Percentiles rank a stretch among this genome's conserved stretches.
Conservation (phyloP, 2,797 vertebrate species). For the Huso huso region DNA sequence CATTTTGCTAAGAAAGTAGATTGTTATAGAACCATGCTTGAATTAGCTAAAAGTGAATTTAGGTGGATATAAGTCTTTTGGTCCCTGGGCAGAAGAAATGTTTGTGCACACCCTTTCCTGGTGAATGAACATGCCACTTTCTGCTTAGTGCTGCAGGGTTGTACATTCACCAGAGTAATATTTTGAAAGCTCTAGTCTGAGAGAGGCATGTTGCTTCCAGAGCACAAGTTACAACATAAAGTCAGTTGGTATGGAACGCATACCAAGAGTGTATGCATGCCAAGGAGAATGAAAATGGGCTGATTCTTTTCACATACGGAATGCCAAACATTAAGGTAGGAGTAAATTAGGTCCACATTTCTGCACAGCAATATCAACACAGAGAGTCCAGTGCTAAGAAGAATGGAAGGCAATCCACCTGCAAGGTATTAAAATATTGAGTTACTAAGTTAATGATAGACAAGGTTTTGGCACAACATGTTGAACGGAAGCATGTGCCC, state of each 20-base stretch:
- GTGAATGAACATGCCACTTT: conserved; percentile 1
- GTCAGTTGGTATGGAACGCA: background rate
- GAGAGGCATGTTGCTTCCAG: conserved; percentile 32
- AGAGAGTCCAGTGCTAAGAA: no score
- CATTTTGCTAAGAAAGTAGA: no score
- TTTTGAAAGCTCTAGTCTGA: conserved; percentile 25
- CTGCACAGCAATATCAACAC: no score
- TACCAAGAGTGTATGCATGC: background rate
- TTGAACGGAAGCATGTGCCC: no score
- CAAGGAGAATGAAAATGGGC: background rate
- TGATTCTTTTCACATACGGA: no score
- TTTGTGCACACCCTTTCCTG: background rate
- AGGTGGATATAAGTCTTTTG: background rate
- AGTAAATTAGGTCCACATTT: no score
- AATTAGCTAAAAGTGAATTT: background rate
- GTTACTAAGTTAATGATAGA: no score
- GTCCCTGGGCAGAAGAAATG: background rate
- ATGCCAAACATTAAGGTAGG: no score
- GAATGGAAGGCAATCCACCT: no score
- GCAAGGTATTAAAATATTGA: no score
- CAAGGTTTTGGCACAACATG: no score
- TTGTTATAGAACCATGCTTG: no score
- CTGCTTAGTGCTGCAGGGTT: background rate
- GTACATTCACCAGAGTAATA: conserved; percentile 12
- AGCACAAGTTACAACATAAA: conserved; percentile 26